Evolutionary conservation across 2,888 invertebrate species (phyloP).

Genomic region (Lasioglossum marginatum): DNA sequence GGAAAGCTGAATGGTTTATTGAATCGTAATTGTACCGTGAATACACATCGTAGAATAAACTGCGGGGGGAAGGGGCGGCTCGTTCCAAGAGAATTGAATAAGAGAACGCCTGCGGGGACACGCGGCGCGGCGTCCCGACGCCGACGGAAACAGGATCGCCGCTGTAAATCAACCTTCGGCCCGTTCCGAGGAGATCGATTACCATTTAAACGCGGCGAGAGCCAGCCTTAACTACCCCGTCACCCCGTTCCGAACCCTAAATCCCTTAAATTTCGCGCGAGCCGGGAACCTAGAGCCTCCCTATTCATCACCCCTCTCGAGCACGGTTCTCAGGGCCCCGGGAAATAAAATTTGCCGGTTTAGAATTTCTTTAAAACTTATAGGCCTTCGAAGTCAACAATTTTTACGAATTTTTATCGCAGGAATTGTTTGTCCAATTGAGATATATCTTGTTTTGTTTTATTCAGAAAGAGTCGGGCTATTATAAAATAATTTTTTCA

Average conservation of each 20-base stretch:
- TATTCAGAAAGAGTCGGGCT: no score
- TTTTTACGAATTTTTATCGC: no score
- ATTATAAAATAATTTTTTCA: no score
- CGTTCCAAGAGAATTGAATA: constrained; percentile 16
- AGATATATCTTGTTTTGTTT: no score
- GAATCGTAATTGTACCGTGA: constrained; percentile 15
- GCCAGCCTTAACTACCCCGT: constrained; percentile 22
- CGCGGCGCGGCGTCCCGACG: neutral
- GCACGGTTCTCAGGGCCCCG: neutral
- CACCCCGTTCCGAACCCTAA: constrained; percentile 24
- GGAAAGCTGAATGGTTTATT: neutral
- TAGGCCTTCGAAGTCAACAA: no score
- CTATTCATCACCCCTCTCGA: neutral
- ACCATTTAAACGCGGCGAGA: constrained; percentile 37
- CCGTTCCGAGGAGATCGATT: constrained; percentile 37
- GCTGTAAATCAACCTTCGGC: constrained; percentile 9
- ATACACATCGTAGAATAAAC: constrained; percentile 11
- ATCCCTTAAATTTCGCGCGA: neutral
- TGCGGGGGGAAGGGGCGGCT: neutral
- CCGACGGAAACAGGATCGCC: constrained; percentile 13
- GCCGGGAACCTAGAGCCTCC: neutral
- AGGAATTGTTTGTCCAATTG: no score
- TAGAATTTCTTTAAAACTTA: no score
- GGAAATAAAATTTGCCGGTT: neutral
- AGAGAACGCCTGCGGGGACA: neutral